Evolutionary conservation across 1,140 invertebrate genomes (phyloP).

Genomic region (Eueides isabella): DNA sequence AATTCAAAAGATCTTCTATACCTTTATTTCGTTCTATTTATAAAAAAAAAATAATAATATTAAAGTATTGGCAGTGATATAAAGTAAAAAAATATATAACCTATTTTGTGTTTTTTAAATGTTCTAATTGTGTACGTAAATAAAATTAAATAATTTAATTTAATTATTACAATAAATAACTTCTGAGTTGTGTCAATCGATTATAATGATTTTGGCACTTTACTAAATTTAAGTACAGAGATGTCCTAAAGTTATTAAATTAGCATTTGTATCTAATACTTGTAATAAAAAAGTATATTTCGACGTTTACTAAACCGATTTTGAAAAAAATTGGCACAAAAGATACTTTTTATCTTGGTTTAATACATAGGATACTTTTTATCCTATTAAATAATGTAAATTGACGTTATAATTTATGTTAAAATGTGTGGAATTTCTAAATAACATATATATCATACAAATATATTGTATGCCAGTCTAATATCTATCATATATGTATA

Average conservation of each 20-base stretch:
- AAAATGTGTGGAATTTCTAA: not conserved
- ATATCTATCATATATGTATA: constrained; percentile 9
- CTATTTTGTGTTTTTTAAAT: constrained; percentile 26
- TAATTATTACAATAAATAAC: constrained; percentile 1
- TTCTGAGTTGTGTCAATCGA: not conserved
- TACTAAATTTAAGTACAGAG: not conserved
- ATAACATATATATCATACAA: not conserved
- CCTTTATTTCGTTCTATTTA: not conserved
- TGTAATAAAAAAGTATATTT: not conserved
- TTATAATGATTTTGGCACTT: constrained; percentile 1
- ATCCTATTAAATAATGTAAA: not conserved
- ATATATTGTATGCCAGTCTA: constrained; percentile 2
- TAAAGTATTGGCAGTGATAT: not conserved
- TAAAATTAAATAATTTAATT: constrained; percentile 3
- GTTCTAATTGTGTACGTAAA: not conserved
- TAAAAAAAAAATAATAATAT: not conserved
- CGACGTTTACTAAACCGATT: not conserved
- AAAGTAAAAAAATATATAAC: not conserved
- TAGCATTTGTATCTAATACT: not conserved
- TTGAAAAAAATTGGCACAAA: not conserved
- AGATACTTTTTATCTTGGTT: not conserved
- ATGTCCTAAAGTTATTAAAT: not conserved
- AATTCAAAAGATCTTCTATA: not conserved
- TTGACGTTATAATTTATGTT: not conserved
- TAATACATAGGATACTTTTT: not conserved